These are phyloP conservation scores for Eilema caniola DNA, from an alignment of 2,888 invertebrate species.

Conservation along the genomic window DNA sequence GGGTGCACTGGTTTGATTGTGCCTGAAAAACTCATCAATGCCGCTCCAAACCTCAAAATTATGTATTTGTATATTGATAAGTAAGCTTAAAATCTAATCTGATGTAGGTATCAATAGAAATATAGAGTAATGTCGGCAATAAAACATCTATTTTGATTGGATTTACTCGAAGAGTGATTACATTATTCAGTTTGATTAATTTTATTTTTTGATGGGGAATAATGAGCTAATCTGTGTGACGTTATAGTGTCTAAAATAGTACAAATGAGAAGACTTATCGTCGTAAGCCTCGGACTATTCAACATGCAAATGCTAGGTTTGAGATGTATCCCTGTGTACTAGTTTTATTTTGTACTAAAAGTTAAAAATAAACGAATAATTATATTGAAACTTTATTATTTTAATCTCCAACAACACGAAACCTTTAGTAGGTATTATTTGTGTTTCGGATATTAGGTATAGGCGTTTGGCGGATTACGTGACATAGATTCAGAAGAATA, in stretches of 20 bases:
- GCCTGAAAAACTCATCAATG: conserved; percentile 85
- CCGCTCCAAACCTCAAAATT: conserved; percentile 87
- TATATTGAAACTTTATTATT: conserved; percentile 46
- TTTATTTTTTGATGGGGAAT: conserved; percentile 81
- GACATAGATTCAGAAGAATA: background rate
- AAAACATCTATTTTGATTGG: conserved; percentile 67
- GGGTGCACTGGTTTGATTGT: conserved; percentile 84
- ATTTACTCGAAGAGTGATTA: conserved; percentile 82
- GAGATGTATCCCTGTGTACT: conserved; percentile 88
- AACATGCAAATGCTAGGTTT: conserved; percentile 87
- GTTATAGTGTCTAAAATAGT: conserved; percentile 87
- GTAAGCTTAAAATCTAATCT: conserved; percentile 74
- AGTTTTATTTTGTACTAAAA: conserved; percentile 88
- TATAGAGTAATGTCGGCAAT: conserved; percentile 73
- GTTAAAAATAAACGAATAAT: conserved; percentile 87
- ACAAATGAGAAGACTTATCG: conserved; percentile 88
- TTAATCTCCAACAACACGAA: background rate
- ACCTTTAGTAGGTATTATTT: background rate
- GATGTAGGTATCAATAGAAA: conserved; percentile 73
- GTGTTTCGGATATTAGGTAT: background rate
- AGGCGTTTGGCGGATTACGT: background rate
- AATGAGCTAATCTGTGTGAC: conserved; percentile 85
- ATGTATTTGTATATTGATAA: conserved; percentile 77
- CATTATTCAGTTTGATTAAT: conserved; percentile 85
- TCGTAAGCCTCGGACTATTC: conserved; percentile 87